Base-by-base conservation (phyloP, 2,888 invertebrate genomes). In the Lamproptera curius region DNA sequence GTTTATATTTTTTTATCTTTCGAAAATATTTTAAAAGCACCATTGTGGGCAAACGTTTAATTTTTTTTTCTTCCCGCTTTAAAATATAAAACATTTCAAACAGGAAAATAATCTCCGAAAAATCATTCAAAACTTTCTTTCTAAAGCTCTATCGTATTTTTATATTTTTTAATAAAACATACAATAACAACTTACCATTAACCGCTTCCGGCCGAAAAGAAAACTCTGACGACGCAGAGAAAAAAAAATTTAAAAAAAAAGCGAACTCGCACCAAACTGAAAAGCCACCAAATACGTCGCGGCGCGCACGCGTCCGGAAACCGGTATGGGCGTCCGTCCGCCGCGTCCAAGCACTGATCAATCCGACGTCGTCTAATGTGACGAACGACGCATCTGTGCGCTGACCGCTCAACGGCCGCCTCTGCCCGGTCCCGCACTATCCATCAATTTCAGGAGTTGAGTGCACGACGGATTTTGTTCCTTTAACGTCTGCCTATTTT, bases 381-480 rank as follows among this genome's bases (percentile, higher is more conserved):
- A 85, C 84, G 85, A 85, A 85, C 67, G 61, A 73, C 72, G 84
- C 85, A 85, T 85, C 49, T 77, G 84, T 9, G n/a, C 78, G 61
- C 70, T 65, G 58, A 63, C 61, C 64, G n/a, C 53, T 53, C 62
- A 60, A 74, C 75, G 69, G 73, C 67, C 34, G 13, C 74, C 78
- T 76, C 67, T 20, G 70, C 75, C 69, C 70, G 71, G 68, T 65
- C 50, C 67, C 79, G 81, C 79, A 79, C 70, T 79, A 76, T 76
- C 74, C 74, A 82, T 82, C 78, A 81, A 81, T 81, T 82, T 82
- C 75, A 76, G 73, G 69, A 71, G 62, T 71, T 58, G 61, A 67
- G 68, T 66, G 64, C 57, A 58, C 65, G 70, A 70, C 70, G 71
- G 70, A 67, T 43, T 49, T 43, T 43, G 42, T 47, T 40, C 35